Evolutionary conservation across 2,797 vertebrate species (phyloP).

Genomic region (Cossypha dichroa): DNA sequence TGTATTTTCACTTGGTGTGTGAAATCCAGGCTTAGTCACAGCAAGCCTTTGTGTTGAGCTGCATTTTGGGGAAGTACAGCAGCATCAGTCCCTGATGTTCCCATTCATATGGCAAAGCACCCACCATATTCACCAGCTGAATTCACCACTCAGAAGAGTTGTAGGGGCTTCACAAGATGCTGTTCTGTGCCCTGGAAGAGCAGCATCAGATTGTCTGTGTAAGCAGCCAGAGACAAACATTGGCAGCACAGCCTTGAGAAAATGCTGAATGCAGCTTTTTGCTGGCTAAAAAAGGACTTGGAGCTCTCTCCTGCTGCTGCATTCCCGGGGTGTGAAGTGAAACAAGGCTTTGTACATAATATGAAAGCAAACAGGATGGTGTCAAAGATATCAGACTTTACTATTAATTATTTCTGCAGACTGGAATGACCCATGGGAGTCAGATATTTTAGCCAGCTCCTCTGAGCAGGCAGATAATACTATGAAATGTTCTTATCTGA

Average conservation of each 20-base stretch:
- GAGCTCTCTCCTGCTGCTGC: conserved; percentile 28
- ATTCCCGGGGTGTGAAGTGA: background rate
- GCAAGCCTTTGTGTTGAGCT: background rate
- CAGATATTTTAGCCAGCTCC: background rate
- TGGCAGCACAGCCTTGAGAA: background rate
- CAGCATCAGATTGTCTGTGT: background rate
- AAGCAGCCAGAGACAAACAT: background rate
- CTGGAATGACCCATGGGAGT: background rate
- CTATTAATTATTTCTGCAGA: conserved; percentile 10
- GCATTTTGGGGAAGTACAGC: background rate
- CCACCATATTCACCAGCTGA: background rate
- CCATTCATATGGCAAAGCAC: background rate
- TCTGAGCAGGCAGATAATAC: background rate
- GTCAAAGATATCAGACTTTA: background rate
- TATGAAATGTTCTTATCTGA: background rate
- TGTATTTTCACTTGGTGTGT: background rate
- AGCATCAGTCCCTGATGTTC: background rate
- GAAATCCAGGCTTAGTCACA: background rate
- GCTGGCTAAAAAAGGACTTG: conserved; percentile 1
- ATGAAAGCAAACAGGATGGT: conserved; percentile 25
- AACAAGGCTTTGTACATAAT: conserved; percentile 4
- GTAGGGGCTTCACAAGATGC: background rate
- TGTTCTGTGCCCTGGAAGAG: background rate
- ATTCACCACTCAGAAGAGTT: background rate
- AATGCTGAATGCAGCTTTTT: conserved; percentile 27